Conservation (phyloP, 2,797 vertebrate genomes). For the Sebastes hubbsi region DNA sequence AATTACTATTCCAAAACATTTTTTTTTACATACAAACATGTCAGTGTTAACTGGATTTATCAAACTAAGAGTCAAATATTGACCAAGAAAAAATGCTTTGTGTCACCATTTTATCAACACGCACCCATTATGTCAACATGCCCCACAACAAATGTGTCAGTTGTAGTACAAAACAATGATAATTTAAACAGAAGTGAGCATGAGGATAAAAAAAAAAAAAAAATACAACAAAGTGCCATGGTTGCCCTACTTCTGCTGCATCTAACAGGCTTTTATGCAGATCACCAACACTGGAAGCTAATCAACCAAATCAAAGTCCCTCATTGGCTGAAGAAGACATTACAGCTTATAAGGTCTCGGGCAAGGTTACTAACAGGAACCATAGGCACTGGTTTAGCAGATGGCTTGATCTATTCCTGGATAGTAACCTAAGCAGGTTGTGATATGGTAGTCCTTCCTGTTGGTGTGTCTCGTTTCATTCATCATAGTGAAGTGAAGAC, state of each 20-base stretch:
- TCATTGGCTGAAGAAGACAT: conserved; percentile 27
- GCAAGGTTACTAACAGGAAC: conserved; percentile 36
- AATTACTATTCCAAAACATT: conserved; percentile 25
- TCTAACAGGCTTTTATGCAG: conserved; percentile 10
- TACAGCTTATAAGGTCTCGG: conserved; percentile 43
- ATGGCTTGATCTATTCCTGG: conserved; percentile 72
- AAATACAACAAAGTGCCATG: conserved; percentile 37
- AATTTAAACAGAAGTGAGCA: conserved; percentile 16
- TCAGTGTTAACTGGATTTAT: conserved; percentile 26
- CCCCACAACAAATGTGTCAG: conserved; percentile 3
- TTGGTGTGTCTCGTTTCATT: conserved; percentile 77
- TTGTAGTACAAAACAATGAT: conserved; percentile 11
- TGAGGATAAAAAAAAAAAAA: not conserved
- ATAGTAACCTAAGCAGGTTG: conserved; percentile 48
- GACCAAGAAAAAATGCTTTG: conserved; percentile 59
- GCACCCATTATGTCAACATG: conserved; percentile 14
- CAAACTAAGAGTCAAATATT: conserved; percentile 75
- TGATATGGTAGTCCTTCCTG: conserved; percentile 20
- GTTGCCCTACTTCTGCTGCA: conserved; percentile 23
- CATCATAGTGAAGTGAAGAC: conserved; percentile 96
- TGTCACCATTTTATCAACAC: conserved; percentile 20
- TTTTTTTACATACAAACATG: not conserved
- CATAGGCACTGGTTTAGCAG: conserved; percentile 52
- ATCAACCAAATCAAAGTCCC: conserved; percentile 15
- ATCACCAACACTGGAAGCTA: not conserved